Evolutionary conservation across 2,113 vertebrate species (phyloP).

Genomic region (Brienomyrus brachyistius): DNA sequence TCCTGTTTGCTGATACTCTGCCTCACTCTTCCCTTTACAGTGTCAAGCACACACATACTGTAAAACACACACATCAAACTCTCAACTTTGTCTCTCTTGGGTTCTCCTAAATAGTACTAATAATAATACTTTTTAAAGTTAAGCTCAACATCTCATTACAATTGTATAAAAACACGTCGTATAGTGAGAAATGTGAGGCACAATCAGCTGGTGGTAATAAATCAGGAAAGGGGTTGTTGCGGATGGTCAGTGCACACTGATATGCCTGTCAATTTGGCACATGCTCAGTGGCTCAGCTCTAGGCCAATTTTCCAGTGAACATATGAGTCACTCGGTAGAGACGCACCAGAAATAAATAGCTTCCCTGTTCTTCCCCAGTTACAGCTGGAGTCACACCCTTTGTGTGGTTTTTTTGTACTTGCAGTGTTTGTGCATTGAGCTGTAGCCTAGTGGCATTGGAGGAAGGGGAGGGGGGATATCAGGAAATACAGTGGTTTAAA

Average conservation of each 20-base stretch:
- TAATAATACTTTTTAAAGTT: constrained; percentile 34
- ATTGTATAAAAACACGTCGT: constrained; percentile 64
- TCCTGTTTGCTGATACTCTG: constrained; percentile 13
- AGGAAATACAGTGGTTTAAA: constrained; percentile 61
- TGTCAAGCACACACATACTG: not conserved
- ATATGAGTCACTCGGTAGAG: constrained; percentile 90
- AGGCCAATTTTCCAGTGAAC: constrained; percentile 92
- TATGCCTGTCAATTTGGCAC: constrained; percentile 69
- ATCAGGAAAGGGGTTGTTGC: constrained; percentile 40
- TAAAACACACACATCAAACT: not conserved
- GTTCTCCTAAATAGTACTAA: constrained; percentile 34
- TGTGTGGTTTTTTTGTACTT: constrained; percentile 72
- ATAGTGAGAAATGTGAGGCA: constrained; percentile 27
- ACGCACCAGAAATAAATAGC: constrained; percentile 92
- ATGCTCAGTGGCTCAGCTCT: constrained; percentile 62
- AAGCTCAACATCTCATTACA: constrained; percentile 75
- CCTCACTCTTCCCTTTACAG: not conserved
- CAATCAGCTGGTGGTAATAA: constrained; percentile 44
- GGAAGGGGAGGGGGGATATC: constrained; percentile 52
- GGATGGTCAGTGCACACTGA: constrained; percentile 62
- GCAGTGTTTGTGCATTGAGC: constrained; percentile 59
- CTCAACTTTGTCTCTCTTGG: constrained; percentile 18
- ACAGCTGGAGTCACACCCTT: constrained; percentile 80
- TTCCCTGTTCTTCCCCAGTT: constrained; percentile 75
- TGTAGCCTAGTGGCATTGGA: constrained; percentile 55